A percentile compares a stretch with the other conserved stretches of the same genome.
These are phyloP conservation scores for Anastrepha ludens DNA, from an alignment of 1,140 invertebrate species.

Conservation along the genomic window DNA sequence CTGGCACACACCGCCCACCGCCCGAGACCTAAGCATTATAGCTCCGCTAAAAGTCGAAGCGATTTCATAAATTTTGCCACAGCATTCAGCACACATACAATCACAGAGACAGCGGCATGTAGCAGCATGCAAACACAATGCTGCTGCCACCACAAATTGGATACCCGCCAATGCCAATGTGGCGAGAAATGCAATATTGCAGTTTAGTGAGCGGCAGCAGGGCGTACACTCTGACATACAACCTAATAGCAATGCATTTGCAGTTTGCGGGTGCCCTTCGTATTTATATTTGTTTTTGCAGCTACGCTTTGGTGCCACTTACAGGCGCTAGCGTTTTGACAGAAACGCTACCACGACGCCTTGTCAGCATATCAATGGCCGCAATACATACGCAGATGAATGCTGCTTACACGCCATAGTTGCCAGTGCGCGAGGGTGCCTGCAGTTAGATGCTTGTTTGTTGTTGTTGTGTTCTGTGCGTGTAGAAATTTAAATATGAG, in stretches of 20 bases:
- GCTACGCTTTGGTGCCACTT: slow-evolving; percentile 9
- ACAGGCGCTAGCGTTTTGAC: slow-evolving; percentile 9
- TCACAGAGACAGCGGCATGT: neutral
- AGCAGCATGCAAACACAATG: neutral
- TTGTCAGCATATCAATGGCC: slow-evolving; percentile 33
- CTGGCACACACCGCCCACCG: too few species aligned
- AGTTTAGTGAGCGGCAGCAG: neutral
- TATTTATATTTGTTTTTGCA: slow-evolving; percentile 19
- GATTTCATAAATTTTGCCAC: slow-evolving; percentile 33
- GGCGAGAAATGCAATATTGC: slow-evolving; percentile 41
- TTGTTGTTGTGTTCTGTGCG: neutral
- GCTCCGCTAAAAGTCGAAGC: neutral
- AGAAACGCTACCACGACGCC: neutral
- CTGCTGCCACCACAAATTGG: slow-evolving; percentile 10
- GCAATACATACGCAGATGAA: neutral
- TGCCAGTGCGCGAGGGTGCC: neutral
- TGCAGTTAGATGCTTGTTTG: neutral
- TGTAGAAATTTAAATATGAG: slow-evolving; percentile 28
- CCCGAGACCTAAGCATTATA: neutral
- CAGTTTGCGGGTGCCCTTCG: neutral
- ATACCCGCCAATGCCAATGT: neutral
- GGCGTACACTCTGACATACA: neutral
- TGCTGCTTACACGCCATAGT: neutral
- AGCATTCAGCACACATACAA: neutral
- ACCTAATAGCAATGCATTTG: neutral